Evolutionary conservation across 1,140 invertebrate genomes (phyloP), one percentile per base, ranked within the genome.

Genomic region (Aporrectodea caliginosa): DNA sequence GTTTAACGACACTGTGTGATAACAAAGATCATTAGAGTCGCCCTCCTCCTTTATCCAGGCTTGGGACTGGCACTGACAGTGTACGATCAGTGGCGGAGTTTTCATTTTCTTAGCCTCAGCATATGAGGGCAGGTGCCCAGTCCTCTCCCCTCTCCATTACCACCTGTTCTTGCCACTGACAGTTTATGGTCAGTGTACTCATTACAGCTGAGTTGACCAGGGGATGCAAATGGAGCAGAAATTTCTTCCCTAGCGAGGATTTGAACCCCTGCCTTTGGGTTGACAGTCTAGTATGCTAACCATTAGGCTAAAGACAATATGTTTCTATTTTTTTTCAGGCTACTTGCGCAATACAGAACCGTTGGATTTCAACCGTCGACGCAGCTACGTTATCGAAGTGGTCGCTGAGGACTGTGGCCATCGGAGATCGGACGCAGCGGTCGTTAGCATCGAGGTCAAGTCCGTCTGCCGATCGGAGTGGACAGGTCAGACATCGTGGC

Each of bases 361-460:
- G 6, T 27, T 76, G 33, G 75, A 76, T n/a, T 29, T 68, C 34
- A 30, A 32, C 1, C 1, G n/a, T 12, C 33, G 43, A n/a, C 32
- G 43, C 35, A 32, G 27, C 16, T 76, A 35, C 32, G 2, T n/a
- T 12, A 6, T 76, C 16, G 34, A 35, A 35, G 75, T 76, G 33
- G 75, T 76, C 16, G 75, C 75, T n/a, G 43, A 76, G n/a, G 33
- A 32, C 34, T 76, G 75, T 16, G 75, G 43, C n/a, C n/a, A 43
- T 68, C 75, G 16, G 22, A 1, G 32, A 0, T 76, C 75, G 6
- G 75, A 76, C 1, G n/a, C 16, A 16, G 33, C 35, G 0, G 29
- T 35, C n/a, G 75, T 76, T 31, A 76, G 27, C 1, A 35, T 76
- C 75, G 29, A 43, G 75, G 75, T 76, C 75, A 76, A 76, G 31